phyloP scores from a whole-genome alignment of 2,797 vertebrate species.

The Rousettus madagascariensis region DNA sequence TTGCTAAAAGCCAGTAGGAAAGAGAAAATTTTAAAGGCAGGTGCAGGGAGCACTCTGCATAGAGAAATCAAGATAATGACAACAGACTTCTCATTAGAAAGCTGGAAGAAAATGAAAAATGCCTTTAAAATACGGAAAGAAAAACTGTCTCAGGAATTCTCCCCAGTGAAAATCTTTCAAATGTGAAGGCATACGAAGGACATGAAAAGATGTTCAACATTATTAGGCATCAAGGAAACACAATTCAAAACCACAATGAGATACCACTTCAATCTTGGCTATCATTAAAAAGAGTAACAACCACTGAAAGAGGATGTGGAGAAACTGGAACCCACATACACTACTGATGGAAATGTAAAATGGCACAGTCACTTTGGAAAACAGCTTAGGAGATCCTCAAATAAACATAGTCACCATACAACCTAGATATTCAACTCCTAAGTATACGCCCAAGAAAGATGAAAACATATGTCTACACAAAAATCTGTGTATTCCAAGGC shows the following conservation, averaged over 20 bases:
- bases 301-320: neutral
- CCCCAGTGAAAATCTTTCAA: neutral
- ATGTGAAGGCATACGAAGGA: neutral
- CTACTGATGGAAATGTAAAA: too few relatives aligned
- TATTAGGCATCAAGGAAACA: too few relatives aligned
- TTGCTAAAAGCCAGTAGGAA: neutral
- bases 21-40: neutral
- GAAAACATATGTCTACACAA: neutral
- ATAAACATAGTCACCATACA: neutral
- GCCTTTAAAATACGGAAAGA: neutral
- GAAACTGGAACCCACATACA: neutral
- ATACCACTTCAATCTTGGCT: too few relatives aligned
- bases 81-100: neutral
- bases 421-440: neutral
- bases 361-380: too few relatives aligned
- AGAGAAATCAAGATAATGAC: neutral
- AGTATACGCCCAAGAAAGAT: too few relatives aligned
- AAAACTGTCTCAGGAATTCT: neutral
- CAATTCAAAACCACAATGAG: too few relatives aligned
- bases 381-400: neutral
- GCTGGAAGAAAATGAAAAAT: neutral
- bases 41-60: neutral
- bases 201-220: too few relatives aligned
- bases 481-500: neutral
- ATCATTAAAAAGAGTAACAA: neutral